These are phyloP conservation scores for Drosophila histrio DNA, from an alignment of 2,888 invertebrate species.

Conservation along the genomic window DNA sequence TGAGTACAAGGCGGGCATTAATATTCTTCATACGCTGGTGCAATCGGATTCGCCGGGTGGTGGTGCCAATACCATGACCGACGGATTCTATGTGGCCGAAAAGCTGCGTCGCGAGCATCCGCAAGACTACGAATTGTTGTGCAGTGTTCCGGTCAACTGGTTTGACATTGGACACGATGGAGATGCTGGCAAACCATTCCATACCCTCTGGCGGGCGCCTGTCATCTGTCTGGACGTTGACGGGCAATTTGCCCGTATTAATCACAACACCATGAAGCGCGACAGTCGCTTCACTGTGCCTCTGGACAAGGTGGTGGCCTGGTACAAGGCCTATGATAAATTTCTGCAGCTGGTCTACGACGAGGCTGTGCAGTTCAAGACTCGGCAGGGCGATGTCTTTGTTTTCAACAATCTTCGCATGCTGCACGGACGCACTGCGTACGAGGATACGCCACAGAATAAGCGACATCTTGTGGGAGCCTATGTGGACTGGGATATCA, in stretches of 20 bases:
- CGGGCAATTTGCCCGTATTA: slow-evolving; percentile 86
- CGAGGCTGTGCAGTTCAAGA: slow-evolving; percentile 87
- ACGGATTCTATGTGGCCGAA: slow-evolving; percentile 88
- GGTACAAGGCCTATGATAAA: slow-evolving; percentile 88
- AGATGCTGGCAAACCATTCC: slow-evolving; percentile 87
- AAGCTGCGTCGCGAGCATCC: slow-evolving; percentile 86
- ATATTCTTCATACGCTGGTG: slow-evolving; percentile 89
- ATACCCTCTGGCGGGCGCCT: slow-evolving; percentile 86
- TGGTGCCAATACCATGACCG: slow-evolving; percentile 88
- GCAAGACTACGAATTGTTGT: slow-evolving; percentile 86
- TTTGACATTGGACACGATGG: slow-evolving; percentile 87
- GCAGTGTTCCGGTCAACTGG: slow-evolving; percentile 88
- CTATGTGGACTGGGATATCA: slow-evolving; percentile 91
- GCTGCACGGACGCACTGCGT: slow-evolving; percentile 89
- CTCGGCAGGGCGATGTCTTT: slow-evolving; percentile 87
- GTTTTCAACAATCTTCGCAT: slow-evolving; percentile 90
- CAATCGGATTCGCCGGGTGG: slow-evolving; percentile 88
- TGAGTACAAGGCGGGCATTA: slow-evolving; percentile 89
- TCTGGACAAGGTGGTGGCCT: slow-evolving; percentile 86
- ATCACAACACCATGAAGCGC: slow-evolving; percentile 90
- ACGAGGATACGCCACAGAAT: slow-evolving; percentile 86
- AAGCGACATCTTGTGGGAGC: slow-evolving; percentile 88
- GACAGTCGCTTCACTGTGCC: slow-evolving; percentile 87
- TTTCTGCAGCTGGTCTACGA: slow-evolving; percentile 87
- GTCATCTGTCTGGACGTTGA: slow-evolving; percentile 86